Percentiles rank a stretch among this genome's conserved stretches.
phyloP scores from a whole-genome alignment of 2,888 invertebrate genomes.

The Caenorhabditis wallacei region DNA sequence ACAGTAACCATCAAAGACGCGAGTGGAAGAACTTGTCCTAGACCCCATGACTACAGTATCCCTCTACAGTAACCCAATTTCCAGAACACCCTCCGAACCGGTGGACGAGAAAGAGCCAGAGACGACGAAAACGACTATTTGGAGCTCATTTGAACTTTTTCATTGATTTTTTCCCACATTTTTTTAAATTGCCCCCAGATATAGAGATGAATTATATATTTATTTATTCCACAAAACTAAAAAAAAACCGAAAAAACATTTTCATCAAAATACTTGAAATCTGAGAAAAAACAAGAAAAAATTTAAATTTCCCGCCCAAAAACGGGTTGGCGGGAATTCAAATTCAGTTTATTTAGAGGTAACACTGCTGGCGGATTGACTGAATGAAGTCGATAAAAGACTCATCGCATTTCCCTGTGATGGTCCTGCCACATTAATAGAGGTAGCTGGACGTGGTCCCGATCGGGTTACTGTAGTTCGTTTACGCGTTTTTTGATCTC shows the following conservation, averaged over 20 bases:
- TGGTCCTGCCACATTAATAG: slow-evolving; percentile 60
- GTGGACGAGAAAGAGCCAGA: neutral
- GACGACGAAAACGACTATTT: slow-evolving; percentile 45
- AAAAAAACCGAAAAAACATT: neutral
- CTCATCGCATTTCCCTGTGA: slow-evolving; percentile 72
- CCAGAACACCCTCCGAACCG: slow-evolving; percentile 22
- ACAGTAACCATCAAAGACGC: no score
- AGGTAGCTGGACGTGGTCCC: slow-evolving; percentile 33
- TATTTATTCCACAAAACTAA: neutral
- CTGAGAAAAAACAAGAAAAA: neutral
- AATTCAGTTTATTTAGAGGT: slow-evolving; percentile 57
- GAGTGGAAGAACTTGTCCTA: no score
- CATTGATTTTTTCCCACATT: neutral
- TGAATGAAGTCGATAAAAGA: slow-evolving; percentile 71
- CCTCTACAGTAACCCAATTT: no score
- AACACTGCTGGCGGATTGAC: slow-evolving; percentile 73
- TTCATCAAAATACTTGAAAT: neutral
- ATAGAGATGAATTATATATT: slow-evolving; percentile 5
- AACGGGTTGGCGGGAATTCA: neutral
- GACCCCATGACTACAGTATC: no score
- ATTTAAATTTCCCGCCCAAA: neutral
- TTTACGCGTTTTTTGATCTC: slow-evolving; percentile 66
- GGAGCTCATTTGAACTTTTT: slow-evolving; percentile 35
- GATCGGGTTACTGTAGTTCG: slow-evolving; percentile 6
- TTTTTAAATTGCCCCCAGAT: neutral